Base-by-base conservation (phyloP, 2,797 vertebrate genomes). In the Tangara arthus region DNA sequence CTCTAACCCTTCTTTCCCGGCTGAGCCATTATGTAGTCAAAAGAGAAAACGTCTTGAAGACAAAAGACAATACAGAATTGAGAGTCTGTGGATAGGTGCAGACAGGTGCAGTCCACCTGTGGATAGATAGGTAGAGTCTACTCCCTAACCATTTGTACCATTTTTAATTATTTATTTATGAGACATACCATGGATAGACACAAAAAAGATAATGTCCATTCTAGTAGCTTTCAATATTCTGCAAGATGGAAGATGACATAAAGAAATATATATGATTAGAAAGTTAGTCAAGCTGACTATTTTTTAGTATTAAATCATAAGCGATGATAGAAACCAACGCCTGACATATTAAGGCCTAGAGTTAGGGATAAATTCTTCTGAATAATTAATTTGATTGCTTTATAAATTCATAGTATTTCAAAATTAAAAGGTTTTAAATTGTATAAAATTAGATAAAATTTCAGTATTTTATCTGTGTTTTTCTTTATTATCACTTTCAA, bases 371-470 rank as follows among this genome's bases (percentile, higher is more conserved):
- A 66, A 32, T 95, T 86, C 55, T 92, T 94, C 86, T 57, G 69
- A 94, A 92, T 96, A 95, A 91, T 71, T 96, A 59, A 91, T 94
- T 93, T 93, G 69, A 93, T 97, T 97, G 52, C 49, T 94, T 95
- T 94, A 95, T 87, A 96, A 97, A 95, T 96, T 94, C 82, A 82
- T 56, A 76, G 30, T 73, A 96, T 90, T 92, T 84, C 60, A 56
- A 96, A 97, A 95, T 91, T 95, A 84, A 91, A 95, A 89, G 27
- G 20, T 88, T 78, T 81, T 35, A 87, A 96, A 95, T 87, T 84
- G 12, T 53, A 93, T 96, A 94, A 90, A 94, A 89, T 82, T 30
- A 80, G 37, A 66, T 78, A 93, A 70, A 95, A 96, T 93, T 94
- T 80, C 32, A 55, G 26, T 56, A 79, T 93, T 32, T 37, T 97